Conservation (phyloP, 2,797 vertebrate genomes). For the Sciaenops ocellatus region DNA sequence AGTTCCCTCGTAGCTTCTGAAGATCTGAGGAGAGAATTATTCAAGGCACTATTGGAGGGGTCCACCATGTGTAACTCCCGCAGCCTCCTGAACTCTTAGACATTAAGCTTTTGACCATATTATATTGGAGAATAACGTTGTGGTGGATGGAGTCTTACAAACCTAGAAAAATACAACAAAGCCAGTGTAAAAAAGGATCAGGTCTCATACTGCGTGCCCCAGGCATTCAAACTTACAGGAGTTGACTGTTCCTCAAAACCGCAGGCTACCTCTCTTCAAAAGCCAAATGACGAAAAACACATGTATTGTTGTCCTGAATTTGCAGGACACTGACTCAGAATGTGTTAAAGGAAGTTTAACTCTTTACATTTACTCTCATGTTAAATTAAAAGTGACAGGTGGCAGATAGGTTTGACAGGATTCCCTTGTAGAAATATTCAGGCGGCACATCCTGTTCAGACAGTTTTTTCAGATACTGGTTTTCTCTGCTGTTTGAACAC, state of each 20-base stretch:
- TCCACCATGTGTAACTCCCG: neutral
- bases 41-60: neutral
- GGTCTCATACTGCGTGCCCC: constrained; percentile 29
- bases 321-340: neutral
- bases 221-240: constrained; percentile 38
- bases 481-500: constrained; percentile 13
- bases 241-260: constrained; percentile 44
- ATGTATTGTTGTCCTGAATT: neutral
- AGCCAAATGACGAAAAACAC: constrained; percentile 3
- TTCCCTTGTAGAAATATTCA: constrained; percentile 5
- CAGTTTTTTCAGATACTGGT: neutral
- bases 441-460: neutral
- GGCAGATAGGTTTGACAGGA: neutral
- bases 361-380: neutral
- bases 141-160: neutral
- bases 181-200: constrained; percentile 24
- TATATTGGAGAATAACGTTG: constrained; percentile 1
- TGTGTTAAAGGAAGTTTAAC: neutral
- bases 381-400: constrained; percentile 9
- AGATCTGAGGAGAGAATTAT: neutral
- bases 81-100: neutral
- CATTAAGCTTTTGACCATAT: neutral
- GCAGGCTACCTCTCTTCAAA: constrained; percentile 15
- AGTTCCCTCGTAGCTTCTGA: neutral
- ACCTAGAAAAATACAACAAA: constrained; percentile 19